These are phyloP conservation scores for Oreochromis spilurus DNA, from an alignment of 2,113 vertebrate species.

Conservation along the genomic window DNA sequence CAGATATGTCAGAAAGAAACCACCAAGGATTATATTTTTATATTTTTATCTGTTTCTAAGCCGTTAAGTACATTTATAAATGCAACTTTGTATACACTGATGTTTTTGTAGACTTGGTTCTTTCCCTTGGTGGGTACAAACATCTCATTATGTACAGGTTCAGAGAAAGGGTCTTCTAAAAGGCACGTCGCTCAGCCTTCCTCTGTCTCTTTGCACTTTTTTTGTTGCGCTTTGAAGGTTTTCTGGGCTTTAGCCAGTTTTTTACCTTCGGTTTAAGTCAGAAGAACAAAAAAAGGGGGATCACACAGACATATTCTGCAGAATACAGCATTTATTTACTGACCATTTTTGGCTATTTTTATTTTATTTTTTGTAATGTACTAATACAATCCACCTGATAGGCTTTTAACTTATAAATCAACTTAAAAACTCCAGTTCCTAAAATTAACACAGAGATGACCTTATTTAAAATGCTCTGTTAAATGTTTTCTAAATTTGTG, in stretches of 20 bases:
- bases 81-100: not conserved
- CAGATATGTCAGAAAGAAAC: not conserved
- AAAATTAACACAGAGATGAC: not conserved
- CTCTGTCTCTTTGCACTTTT: not conserved
- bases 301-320: not conserved
- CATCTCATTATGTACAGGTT: not conserved
- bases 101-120: not conserved
- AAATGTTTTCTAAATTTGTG: not conserved
- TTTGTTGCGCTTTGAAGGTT: not conserved
- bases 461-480: not conserved
- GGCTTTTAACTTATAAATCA: not conserved
- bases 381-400: not conserved
- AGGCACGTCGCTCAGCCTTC: not conserved
- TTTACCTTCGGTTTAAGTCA: not conserved
- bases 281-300: rapidly evolving
- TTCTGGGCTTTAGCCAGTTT: not conserved
- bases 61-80: not conserved
- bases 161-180: not conserved
- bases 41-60: not conserved
- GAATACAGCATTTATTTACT: not conserved
- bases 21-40: not conserved
- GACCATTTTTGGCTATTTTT: not conserved
- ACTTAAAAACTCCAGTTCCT: not conserved
- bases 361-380: not conserved
- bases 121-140: not conserved